Conservation (phyloP, 2,797 vertebrate species). For the Esox masquinongy region DNA sequence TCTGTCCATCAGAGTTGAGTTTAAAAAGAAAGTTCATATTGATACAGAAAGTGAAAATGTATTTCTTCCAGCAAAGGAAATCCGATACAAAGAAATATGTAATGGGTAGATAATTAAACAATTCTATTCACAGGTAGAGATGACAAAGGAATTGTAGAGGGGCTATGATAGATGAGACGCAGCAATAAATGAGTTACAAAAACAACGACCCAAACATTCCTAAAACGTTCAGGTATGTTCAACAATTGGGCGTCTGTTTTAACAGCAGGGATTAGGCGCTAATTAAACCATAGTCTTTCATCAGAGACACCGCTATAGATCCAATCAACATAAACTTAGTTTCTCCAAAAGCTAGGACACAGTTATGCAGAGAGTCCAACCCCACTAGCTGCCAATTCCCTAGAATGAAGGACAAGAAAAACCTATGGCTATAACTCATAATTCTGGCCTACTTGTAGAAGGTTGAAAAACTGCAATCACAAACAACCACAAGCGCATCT, state of each 20-base stretch:
- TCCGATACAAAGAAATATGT: too few species aligned
- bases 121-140: not conserved
- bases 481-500: conserved; percentile 24
- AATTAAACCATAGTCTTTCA: conserved; percentile 36
- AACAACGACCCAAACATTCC: conserved; percentile 26
- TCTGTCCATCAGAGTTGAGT: too few species aligned
- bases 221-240: conserved; percentile 25
- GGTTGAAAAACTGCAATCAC: conserved; percentile 31
- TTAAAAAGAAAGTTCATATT: too few species aligned
- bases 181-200: conserved; percentile 18
- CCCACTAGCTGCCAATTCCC: not conserved
- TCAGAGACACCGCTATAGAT: conserved; percentile 33
- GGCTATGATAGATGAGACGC: conserved; percentile 25
- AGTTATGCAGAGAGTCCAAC: not conserved
- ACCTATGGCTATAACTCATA: not conserved
- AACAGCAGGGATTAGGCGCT: conserved; percentile 27
- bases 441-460: conserved; percentile 30
- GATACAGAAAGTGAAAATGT: too few species aligned
- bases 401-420: not conserved
- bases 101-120: not conserved
- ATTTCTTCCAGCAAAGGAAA: too few species aligned
- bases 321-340: conserved; percentile 24
- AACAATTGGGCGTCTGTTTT: conserved; percentile 41
- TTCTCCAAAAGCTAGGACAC: conserved; percentile 30
- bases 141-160: not conserved